Conservation (phyloP, 2,797 vertebrate species). For the Brachymystax lenok region DNA sequence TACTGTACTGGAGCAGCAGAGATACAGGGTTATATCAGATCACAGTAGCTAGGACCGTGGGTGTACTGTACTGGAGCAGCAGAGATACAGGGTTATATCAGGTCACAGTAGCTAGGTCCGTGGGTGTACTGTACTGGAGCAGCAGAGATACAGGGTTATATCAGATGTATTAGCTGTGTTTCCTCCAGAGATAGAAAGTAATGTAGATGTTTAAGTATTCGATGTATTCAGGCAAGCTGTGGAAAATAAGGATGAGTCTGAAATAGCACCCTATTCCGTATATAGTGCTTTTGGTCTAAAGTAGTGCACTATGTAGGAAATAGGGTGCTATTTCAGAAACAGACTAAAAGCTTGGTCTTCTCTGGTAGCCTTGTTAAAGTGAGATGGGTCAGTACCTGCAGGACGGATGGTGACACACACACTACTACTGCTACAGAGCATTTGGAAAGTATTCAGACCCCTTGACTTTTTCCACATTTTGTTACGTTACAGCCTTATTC, state of each 20-base stretch:
- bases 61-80: too few species aligned
- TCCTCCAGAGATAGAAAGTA: slow-evolving; percentile 2
- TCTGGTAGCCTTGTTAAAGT: neutral
- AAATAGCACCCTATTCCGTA: neutral
- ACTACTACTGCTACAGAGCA: too few species aligned
- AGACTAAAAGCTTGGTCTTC: neutral
- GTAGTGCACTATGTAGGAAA: neutral
- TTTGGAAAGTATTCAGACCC: too few species aligned
- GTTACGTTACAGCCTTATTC: too few species aligned
- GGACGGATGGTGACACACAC: neutral
- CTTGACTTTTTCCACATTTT: too few species aligned
- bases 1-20: too few species aligned
- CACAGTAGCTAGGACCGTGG: too few species aligned
- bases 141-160: too few species aligned
- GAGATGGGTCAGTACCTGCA: slow-evolving; percentile 6
- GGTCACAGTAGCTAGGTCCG: too few species aligned
- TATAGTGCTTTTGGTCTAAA: neutral
- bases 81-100: too few species aligned
- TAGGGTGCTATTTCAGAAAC: neutral
- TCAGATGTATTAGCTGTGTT: neutral
- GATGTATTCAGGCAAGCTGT: slow-evolving; percentile 14
- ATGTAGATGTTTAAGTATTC: slow-evolving; percentile 32
- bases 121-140: too few species aligned
- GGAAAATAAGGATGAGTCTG: neutral
- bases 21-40: too few species aligned